Evolutionary conservation across 2,888 invertebrate species (phyloP), one percentile per base, ranked within the genome.

Genomic region (Dicranocentrus wangi): DNA sequence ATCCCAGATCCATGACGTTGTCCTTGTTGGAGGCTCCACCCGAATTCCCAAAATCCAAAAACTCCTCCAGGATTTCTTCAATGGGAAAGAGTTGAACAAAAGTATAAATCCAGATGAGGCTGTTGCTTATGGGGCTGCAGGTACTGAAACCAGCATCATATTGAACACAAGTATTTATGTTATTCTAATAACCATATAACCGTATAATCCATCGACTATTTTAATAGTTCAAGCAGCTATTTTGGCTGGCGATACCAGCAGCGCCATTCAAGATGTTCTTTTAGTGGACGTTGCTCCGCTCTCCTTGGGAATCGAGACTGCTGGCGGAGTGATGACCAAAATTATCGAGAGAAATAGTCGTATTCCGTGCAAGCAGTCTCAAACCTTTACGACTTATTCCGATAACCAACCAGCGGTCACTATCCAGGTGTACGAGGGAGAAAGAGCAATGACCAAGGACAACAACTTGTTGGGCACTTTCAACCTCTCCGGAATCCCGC

Each of bases 41-140:
- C 94, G 98, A 90, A 98, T 99, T 88, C 99, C 98, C 72, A 98
- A 97, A 90, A 95, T 99, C 87, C 98, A 99, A 90, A 97, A 98
- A 89, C 92, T 99, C 76, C 92, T 99, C 81, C 97, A 98, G 89
- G 90, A 90, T 83, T 97, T 97, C 91, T 97, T 97, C 91, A 95
- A 96, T 86, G 97, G 97, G 82, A 97, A 96, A 90, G 97, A 97
- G 90, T 91, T 98, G 84, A 98, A 98, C 92, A 96, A 97, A 89
- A 95, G 94, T 32, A 98, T 98, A 90, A 97, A 98, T 89, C 98
- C 98, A 15, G 98, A 98, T 89, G 98, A 98, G 90, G 98, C 98
- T 87, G 98, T 98, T 10, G 98, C 98, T 1, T 98, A 97, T 88
- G 97, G 97, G 85, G 97, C 97, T 53, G 97, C 98, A 84, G 96